These are phyloP conservation scores for Habrosyne pyritoides DNA, from an alignment of 2,888 invertebrate species.

Conservation along the genomic window DNA sequence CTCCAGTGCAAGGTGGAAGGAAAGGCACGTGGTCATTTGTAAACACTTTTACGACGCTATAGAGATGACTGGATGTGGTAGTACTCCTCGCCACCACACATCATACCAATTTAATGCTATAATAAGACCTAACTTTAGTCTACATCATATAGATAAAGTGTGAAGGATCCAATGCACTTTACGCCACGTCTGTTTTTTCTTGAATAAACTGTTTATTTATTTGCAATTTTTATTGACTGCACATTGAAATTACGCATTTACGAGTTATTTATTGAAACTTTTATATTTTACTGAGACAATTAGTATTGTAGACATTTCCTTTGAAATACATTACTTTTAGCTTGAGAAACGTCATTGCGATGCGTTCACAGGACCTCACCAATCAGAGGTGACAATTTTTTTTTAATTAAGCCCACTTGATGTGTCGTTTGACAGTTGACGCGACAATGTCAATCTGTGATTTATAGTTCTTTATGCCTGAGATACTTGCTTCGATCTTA, in stretches of 20 bases:
- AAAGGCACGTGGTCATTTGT: no score
- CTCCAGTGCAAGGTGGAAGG: no score
- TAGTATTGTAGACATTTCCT: background rate
- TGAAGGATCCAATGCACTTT: background rate
- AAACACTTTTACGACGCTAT: no score
- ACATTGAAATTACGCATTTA: background rate
- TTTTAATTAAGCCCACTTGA: conserved; percentile 36
- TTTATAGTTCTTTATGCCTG: conserved; percentile 33
- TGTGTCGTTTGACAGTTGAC: conserved; percentile 37
- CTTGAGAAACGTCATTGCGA: background rate
- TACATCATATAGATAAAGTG: background rate
- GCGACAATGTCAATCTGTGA: conserved; percentile 41
- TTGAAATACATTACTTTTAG: background rate
- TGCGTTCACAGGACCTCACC: conserved; percentile 34
- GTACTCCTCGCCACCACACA: no score
- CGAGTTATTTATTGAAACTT: background rate
- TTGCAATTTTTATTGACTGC: background rate
- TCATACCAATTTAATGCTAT: no score
- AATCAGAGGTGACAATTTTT: conserved; percentile 38
- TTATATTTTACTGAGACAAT: background rate
- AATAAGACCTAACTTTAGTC: no score
- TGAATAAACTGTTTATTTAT: background rate
- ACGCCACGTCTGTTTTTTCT: background rate
- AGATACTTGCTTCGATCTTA: conserved; percentile 10
- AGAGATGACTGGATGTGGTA: no score